Evolutionary conservation across 2,797 vertebrate species (phyloP).

Genomic region (Alca torda): DNA sequence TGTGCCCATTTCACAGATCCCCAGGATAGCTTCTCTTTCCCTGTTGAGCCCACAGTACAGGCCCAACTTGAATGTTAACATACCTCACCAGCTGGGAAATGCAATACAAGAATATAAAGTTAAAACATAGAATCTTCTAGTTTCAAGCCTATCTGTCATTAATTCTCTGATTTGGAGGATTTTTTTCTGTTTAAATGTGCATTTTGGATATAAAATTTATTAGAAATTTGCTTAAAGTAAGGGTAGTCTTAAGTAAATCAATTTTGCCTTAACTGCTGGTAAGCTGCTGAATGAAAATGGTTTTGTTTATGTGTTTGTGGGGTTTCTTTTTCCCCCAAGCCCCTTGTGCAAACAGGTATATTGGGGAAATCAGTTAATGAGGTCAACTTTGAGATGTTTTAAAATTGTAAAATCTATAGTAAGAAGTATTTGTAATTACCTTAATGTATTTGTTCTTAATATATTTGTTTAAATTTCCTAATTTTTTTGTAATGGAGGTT

Average conservation of each 20-base stretch:
- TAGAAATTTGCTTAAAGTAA: background rate
- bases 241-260: background rate
- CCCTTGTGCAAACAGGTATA: background rate
- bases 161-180: background rate
- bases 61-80: no score
- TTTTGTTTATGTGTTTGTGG: background rate
- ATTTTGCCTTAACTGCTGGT: background rate
- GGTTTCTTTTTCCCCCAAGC: background rate
- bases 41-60: background rate
- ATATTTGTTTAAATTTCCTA: background rate
- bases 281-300: background rate
- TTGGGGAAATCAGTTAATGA: background rate
- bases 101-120: background rate
- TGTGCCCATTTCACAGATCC: background rate
- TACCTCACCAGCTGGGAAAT: background rate
- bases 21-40: background rate
- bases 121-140: background rate
- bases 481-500: background rate
- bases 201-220: background rate
- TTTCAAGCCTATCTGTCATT: background rate
- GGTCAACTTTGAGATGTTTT: background rate
- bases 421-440: background rate
- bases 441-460: background rate
- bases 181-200: background rate
- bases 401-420: background rate